Base-by-base conservation (phyloP, 2,797 vertebrate species). In the Holocentrus rufus region DNA sequence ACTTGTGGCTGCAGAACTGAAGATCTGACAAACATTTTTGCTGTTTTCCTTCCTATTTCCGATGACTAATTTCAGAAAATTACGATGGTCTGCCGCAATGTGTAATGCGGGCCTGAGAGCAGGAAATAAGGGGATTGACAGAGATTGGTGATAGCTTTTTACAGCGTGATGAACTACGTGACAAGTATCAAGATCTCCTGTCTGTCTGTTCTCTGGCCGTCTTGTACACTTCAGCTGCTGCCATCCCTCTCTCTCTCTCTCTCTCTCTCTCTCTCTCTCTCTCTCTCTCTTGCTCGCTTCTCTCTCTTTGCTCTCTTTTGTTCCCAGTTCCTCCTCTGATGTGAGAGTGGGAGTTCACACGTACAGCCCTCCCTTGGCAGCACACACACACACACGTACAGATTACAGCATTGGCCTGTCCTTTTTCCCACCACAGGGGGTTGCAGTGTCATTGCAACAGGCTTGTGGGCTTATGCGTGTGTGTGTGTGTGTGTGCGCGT, bases 311-410 rank as follows among this genome's bases (percentile, higher is more conserved):
- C 1, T 1, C 59, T 80, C 81, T 74, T 82, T 82, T 77, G 72
- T 72, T 88, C 64, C 7, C 36, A 9, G 59, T 74, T 85, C 69
- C 66, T 83, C 68, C 25, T 78, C 76, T 77, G 57, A 80, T 81
- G 71, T 73, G 65, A 78, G 80, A 74, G 70, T 66, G 64, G 64
- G 58, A 79, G 60, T 84, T 88, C 78, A 83, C 85, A 82, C 77
- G 10, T 71, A 53, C 76, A 83, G 34, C 61, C 57, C 56, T 76
- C 66, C 56, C 3, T 61, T 71, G 62, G 66, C 65, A 65, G 10
- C 65, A 30, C 31, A 27, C 25, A 50, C 27, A 61, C 2, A 77
- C 39, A 46, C 15, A 30, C 10, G 75, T 31, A 59, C 72, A 71
- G 67, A 85, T 81, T 72, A 82, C 67, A 76, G 72, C 34, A 60